A percentile compares a stretch with the other conserved stretches of the same genome.
These are phyloP conservation scores for Pterostichus niger DNA, from an alignment of 2,888 invertebrate genomes.

Conservation along the genomic window DNA sequence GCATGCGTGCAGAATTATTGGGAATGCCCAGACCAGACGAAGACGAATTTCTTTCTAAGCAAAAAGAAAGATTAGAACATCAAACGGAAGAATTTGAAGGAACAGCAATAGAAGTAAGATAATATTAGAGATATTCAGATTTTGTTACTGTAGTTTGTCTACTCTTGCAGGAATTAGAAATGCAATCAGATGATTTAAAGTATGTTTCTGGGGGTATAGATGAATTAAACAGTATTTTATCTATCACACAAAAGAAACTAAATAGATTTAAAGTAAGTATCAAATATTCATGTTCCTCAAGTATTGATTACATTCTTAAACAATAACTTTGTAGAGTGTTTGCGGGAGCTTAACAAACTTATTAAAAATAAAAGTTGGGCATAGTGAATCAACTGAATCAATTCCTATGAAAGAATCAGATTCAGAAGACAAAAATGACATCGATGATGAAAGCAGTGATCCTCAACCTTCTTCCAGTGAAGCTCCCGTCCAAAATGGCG, in stretches of 20 bases:
- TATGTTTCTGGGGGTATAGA: conserved; percentile 86
- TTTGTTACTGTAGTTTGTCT: not conserved
- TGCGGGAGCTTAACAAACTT: conserved; percentile 88
- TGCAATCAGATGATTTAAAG: conserved; percentile 82
- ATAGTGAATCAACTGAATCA: conserved; percentile 69
- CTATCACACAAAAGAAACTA: conserved; percentile 91
- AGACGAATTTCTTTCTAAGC: conserved; percentile 83
- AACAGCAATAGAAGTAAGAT: conserved; percentile 79
- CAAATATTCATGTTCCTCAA: conserved; percentile 48
- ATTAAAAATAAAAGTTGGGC: conserved; percentile 79
- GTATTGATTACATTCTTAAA: not conserved
- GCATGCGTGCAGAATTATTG: conserved; percentile 88
- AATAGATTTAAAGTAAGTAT: conserved; percentile 87
- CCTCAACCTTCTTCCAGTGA: conserved; percentile 20
- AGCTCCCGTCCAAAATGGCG: conserved; percentile 50
- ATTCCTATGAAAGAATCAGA: conserved; percentile 58
- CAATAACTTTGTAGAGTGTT: conserved; percentile 80
- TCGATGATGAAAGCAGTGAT: conserved; percentile 13
- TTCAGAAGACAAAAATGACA: conserved; percentile 39
- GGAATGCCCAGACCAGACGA: conserved; percentile 85
- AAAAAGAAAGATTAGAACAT: conserved; percentile 75
- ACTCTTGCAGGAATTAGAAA: conserved; percentile 81
- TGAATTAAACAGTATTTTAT: conserved; percentile 89
- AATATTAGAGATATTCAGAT: not conserved
- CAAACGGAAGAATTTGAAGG: conserved; percentile 77